phyloP scores from a whole-genome alignment of 2,888 invertebrate species.

The Argyresthia goedartella region DNA sequence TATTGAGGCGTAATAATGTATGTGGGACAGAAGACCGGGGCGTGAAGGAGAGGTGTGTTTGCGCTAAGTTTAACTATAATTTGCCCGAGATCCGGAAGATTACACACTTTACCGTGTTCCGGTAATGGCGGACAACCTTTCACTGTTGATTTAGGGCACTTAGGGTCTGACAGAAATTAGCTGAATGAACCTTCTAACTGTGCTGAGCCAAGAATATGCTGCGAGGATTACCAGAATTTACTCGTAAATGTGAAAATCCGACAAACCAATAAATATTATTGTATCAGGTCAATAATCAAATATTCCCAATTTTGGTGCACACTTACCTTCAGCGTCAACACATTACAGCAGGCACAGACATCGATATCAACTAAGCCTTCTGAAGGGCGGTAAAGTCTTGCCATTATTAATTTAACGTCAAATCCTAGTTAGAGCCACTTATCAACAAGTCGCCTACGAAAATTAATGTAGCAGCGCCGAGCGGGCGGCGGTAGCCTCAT shows the following conservation, averaged over 20 bases:
- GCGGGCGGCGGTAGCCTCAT: slow-evolving; percentile 12
- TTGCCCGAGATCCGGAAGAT: slow-evolving; percentile 57
- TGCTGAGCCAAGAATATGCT: too few relatives aligned
- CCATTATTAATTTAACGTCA: slow-evolving; percentile 26
- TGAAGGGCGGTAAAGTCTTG: background rate
- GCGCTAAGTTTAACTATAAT: slow-evolving; percentile 55
- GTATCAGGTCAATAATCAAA: too few relatives aligned
- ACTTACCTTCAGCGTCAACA: too few relatives aligned
- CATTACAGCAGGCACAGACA: background rate
- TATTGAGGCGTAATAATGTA: slow-evolving; percentile 2
- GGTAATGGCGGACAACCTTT: slow-evolving; percentile 30
- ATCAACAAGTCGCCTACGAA: slow-evolving; percentile 32
- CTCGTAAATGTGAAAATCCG: too few relatives aligned
- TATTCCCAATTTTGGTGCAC: too few relatives aligned
- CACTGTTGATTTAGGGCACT: slow-evolving; percentile 61
- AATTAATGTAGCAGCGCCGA: slow-evolving; percentile 32
- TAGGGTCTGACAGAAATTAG: slow-evolving; percentile 56
- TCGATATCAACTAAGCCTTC: background rate
- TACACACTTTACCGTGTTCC: slow-evolving; percentile 45
- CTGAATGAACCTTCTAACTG: slow-evolving; percentile 11
- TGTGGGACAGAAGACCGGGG: slow-evolving; percentile 3
- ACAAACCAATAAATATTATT: too few relatives aligned
- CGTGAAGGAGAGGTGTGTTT: slow-evolving; percentile 30
- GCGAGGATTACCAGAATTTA: too few relatives aligned
- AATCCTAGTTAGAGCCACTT: slow-evolving; percentile 23